Conservation (phyloP, 1,140 invertebrate species). For the Halesus radiatus region DNA sequence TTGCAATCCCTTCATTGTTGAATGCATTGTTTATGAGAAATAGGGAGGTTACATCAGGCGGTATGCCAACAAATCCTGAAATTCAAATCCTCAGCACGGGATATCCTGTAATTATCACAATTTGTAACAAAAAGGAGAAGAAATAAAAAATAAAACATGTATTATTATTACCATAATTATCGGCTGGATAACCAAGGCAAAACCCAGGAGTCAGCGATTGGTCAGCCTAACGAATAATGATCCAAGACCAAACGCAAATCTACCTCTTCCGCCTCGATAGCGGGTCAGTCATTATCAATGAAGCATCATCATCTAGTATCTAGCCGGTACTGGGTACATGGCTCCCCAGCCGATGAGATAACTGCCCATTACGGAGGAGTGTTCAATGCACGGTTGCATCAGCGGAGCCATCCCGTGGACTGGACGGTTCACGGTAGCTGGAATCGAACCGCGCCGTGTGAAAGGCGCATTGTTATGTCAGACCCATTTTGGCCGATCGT, state of each 20-base stretch:
- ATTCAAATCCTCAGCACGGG: too few relatives aligned
- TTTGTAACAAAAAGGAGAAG: too few relatives aligned
- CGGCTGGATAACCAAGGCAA: too few relatives aligned
- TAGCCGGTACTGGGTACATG: too few relatives aligned
- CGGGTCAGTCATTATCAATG: not conserved
- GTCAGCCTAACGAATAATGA: constrained; percentile 4
- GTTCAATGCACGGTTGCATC: constrained; percentile 26
- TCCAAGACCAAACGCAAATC: constrained; percentile 8
- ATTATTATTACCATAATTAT: too few relatives aligned
- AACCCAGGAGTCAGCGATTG: too few relatives aligned
- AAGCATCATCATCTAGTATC: not conserved
- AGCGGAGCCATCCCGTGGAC: not conserved
- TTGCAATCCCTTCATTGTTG: not conserved
- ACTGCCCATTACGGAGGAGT: not conserved
- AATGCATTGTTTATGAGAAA: not conserved
- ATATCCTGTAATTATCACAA: too few relatives aligned
- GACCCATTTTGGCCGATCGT: not conserved
- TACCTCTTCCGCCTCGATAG: constrained; percentile 20
- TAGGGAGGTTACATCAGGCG: too few relatives aligned
- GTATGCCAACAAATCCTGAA: too few relatives aligned
- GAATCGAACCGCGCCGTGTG: constrained; percentile 1
- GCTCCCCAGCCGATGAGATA: not conserved
- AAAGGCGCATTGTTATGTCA: constrained; percentile 21
- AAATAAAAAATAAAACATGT: too few relatives aligned
- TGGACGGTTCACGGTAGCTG: not conserved